Evolutionary conservation across 2,888 invertebrate species (phyloP).

Genomic region (Pherbina coryleti): DNA sequence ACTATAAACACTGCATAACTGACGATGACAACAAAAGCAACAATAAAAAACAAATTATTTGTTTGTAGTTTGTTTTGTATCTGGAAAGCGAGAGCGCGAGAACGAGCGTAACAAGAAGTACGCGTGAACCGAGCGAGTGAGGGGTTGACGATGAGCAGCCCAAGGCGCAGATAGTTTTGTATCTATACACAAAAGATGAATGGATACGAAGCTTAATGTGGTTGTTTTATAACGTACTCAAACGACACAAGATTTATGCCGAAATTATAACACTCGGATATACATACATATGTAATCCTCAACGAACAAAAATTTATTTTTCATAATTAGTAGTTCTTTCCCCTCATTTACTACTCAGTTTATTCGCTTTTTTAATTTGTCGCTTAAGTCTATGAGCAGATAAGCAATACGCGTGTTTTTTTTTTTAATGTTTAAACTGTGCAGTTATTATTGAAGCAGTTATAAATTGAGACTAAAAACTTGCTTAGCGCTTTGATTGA

Average conservation of each 20-base stretch:
- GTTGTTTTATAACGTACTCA: not conserved
- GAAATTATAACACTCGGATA: not conserved
- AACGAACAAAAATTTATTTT: not conserved
- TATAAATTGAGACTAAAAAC: conserved; percentile 66
- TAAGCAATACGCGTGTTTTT: not conserved
- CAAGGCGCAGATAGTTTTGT: conserved; percentile 23
- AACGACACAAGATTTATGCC: not conserved
- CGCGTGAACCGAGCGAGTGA: not conserved
- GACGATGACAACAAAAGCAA: conserved; percentile 4
- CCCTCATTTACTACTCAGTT: too few species aligned
- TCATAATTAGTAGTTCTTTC: not conserved
- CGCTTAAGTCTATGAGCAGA: not conserved
- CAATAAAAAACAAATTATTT: conserved; percentile 22
- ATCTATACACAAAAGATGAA: not conserved
- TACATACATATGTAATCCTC: not conserved
- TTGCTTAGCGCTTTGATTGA: conserved; percentile 64
- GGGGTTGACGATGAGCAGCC: not conserved
- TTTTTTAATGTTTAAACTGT: not conserved
- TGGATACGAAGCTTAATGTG: not conserved
- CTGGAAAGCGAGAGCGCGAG: conserved; percentile 30
- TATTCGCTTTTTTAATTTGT: too few species aligned
- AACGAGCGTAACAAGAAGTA: not conserved
- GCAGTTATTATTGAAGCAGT: conserved; percentile 63
- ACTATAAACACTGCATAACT: conserved; percentile 9
- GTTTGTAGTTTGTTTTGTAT: conserved; percentile 32